These are phyloP conservation scores for Stenoptilia bipunctidactyla DNA, from an alignment of 2,888 invertebrate genomes.

Conservation along the genomic window DNA sequence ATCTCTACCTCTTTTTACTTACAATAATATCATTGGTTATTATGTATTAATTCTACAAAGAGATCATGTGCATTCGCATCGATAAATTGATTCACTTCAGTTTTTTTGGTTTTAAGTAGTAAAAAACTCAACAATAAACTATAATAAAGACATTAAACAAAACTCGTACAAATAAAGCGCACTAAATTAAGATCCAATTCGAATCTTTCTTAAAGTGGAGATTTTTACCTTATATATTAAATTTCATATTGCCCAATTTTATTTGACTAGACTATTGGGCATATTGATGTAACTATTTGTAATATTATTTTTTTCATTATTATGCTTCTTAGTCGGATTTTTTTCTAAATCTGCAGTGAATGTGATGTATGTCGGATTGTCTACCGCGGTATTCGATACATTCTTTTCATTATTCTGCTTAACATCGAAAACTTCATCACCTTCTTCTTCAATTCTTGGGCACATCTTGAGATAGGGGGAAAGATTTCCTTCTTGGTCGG, in stretches of 20 bases:
- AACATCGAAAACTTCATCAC: slow-evolving; percentile 50
- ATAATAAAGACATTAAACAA: too few species aligned
- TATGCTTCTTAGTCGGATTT: slow-evolving; percentile 25
- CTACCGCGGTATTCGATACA: slow-evolving; percentile 32
- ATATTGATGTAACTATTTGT: slow-evolving; percentile 44
- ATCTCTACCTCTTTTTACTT: too few species aligned
- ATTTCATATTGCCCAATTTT: slow-evolving; percentile 16
- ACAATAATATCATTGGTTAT: too few species aligned
- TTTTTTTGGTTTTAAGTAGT: too few species aligned
- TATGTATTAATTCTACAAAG: too few species aligned
- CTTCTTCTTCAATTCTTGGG: slow-evolving; percentile 47
- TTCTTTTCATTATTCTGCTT: slow-evolving; percentile 44
- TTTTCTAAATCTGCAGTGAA: slow-evolving; percentile 42
- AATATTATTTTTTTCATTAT: slow-evolving; percentile 24
- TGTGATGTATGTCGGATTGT: slow-evolving; percentile 57
- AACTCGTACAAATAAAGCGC: too few species aligned
- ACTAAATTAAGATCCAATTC: too few species aligned
- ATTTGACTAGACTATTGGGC: slow-evolving; percentile 63
- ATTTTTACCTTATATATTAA: slow-evolving; percentile 1
- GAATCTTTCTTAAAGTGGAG: slow-evolving; percentile 3
- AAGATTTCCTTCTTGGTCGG: slow-evolving; percentile 42
- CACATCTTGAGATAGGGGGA: slow-evolving; percentile 43
- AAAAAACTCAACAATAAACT: too few species aligned
- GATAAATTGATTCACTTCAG: too few species aligned
- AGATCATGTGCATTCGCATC: too few species aligned